These are phyloP conservation scores for Ernsta delagoae DNA, from an alignment of 2,888 invertebrate genomes.

Conservation along the genomic window DNA sequence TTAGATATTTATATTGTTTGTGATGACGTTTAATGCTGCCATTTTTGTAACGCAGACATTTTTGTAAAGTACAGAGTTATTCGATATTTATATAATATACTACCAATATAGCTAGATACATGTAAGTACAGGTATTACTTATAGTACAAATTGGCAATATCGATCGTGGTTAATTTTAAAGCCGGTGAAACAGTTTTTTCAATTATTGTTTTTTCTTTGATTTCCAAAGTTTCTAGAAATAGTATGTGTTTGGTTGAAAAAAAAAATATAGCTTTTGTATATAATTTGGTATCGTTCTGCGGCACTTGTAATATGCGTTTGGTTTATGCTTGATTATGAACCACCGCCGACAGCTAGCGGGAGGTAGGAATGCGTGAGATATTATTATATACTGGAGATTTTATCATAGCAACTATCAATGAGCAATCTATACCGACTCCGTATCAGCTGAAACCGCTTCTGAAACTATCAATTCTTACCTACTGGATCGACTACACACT, in stretches of 20 bases:
- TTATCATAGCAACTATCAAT: slow-evolving; percentile 10
- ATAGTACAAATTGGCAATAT: slow-evolving; percentile 33
- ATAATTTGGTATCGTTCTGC: slow-evolving; percentile 64
- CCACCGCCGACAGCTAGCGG: slow-evolving; percentile 45
- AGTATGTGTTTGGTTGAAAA: slow-evolving; percentile 54
- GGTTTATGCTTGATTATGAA: slow-evolving; percentile 58
- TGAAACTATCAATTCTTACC: background rate
- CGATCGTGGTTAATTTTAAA: slow-evolving; percentile 20
- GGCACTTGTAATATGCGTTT: slow-evolving; percentile 69
- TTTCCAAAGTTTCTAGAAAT: slow-evolving; percentile 60
- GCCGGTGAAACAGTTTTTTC: slow-evolving; percentile 21
- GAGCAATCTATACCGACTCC: background rate
- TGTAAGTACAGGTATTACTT: slow-evolving; percentile 2
- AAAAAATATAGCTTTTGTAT: slow-evolving; percentile 58
- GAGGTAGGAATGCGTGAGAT: background rate
- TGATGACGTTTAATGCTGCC: slow-evolving; percentile 19
- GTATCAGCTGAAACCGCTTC: background rate
- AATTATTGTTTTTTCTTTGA: slow-evolving; percentile 44
- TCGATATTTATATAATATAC: slow-evolving; percentile 26
- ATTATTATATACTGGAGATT: slow-evolving; percentile 16
- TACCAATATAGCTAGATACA: slow-evolving; percentile 7
- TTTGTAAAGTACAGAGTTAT: slow-evolving; percentile 26
- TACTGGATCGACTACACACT: background rate
- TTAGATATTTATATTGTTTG: slow-evolving; percentile 28
- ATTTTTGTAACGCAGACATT: slow-evolving; percentile 28